Evolutionary conservation across 2,113 vertebrate genomes (phyloP).

Genomic region (Furnarius figulus): DNA sequence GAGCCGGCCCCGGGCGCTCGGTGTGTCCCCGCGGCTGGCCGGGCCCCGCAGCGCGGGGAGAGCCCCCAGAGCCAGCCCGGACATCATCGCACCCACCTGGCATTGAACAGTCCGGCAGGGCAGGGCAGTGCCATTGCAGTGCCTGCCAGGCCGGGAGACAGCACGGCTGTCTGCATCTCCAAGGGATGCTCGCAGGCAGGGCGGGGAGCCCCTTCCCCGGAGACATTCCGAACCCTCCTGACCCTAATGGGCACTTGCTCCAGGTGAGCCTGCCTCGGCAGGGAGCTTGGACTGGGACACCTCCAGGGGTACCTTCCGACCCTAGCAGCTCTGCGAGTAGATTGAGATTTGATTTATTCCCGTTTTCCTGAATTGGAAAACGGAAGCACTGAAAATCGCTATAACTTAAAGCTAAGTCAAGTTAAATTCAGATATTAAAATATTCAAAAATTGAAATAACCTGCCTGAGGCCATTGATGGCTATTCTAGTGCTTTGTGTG

Average conservation of each 20-base stretch:
- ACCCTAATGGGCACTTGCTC: too few species aligned
- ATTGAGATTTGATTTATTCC: background rate
- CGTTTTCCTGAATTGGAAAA: background rate
- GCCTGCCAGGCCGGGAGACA: too few species aligned
- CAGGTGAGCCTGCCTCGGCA: background rate
- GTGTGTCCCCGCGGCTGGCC: too few species aligned
- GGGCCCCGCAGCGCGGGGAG: too few species aligned
- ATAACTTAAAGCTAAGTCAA: background rate
- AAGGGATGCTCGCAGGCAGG: too few species aligned
- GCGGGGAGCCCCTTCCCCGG: background rate
- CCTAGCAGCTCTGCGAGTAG: background rate
- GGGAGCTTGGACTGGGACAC: too few species aligned
- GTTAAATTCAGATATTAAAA: background rate
- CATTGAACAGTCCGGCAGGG: too few species aligned
- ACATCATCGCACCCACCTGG: too few species aligned
- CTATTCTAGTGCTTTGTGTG: background rate
- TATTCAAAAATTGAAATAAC: background rate
- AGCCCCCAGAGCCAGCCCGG: too few species aligned
- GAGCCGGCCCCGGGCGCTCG: background rate
- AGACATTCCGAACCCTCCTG: background rate
- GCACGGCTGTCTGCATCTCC: too few species aligned
- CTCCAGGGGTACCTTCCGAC: background rate
- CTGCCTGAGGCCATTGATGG: background rate
- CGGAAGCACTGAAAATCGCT: background rate
- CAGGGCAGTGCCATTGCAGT: too few species aligned